Percentiles rank a stretch among this genome's conserved stretches.
Evolutionary conservation across 2,888 invertebrate species (phyloP).

Genomic region (Invenusta paracnida): DNA sequence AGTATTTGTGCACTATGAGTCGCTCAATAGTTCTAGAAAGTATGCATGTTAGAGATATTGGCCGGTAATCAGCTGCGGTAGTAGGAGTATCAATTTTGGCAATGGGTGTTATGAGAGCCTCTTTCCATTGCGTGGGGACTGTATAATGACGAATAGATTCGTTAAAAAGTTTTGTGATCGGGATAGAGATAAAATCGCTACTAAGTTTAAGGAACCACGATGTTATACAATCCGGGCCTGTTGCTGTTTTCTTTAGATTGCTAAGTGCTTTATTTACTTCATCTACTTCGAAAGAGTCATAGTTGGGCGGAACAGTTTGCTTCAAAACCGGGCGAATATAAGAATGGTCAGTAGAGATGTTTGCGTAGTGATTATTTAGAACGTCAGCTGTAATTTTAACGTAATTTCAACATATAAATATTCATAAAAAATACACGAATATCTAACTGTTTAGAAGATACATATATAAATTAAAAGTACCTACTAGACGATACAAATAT

Average conservation of each 20-base stretch:
- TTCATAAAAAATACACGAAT: too few relatives aligned
- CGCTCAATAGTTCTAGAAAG: constrained; percentile 29
- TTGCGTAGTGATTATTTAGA: constrained; percentile 26
- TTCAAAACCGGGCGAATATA: constrained; percentile 13
- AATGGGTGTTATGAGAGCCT: constrained; percentile 23
- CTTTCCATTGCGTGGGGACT: constrained; percentile 24
- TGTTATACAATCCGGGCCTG: constrained; percentile 23
- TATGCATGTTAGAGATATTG: neutral
- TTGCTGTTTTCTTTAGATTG: constrained; percentile 29
- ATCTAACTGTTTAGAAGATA: too few relatives aligned
- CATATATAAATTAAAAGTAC: too few relatives aligned
- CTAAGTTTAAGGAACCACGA: constrained; percentile 26
- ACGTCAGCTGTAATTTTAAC: constrained; percentile 23
- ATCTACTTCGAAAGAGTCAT: constrained; percentile 14
- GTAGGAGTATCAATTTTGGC: constrained; percentile 18
- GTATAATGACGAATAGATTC: constrained; percentile 21
- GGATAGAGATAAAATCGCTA: constrained; percentile 6
- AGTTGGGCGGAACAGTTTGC: constrained; percentile 25
- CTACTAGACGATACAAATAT: too few relatives aligned
- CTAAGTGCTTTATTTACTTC: constrained; percentile 12
- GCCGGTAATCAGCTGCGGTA: constrained; percentile 24
- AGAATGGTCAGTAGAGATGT: constrained; percentile 27
- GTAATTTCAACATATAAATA: too few relatives aligned
- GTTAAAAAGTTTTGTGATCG: constrained; percentile 27
- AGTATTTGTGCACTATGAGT: constrained; percentile 25